Conservation (phyloP, 1,140 invertebrate species). For the Pomacea maculata region DNA sequence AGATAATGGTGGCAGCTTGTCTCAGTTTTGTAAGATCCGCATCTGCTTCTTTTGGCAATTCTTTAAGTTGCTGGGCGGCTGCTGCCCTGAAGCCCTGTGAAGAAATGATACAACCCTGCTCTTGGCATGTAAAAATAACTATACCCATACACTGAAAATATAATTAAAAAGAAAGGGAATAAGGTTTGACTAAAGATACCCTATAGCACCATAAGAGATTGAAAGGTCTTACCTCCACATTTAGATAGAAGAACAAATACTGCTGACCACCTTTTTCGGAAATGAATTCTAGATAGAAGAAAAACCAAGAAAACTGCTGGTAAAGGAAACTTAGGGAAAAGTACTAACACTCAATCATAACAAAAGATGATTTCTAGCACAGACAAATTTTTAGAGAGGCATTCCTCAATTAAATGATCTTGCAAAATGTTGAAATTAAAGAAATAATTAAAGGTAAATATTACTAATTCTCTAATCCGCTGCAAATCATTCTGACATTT, state of each 20-base stretch:
- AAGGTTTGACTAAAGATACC: not conserved
- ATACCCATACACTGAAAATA: not conserved
- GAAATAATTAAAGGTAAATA: too few relatives aligned
- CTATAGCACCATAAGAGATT: too few relatives aligned
- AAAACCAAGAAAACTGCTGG: not conserved
- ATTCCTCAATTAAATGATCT: not conserved
- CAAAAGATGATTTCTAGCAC: too few relatives aligned
- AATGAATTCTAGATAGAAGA: conserved; percentile 74
- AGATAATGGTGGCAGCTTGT: conserved; percentile 81
- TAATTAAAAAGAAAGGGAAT: not conserved
- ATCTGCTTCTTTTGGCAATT: conserved; percentile 33
- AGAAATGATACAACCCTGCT: not conserved
- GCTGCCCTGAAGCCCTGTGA: conserved; percentile 78
- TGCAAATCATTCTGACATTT: too few relatives aligned
- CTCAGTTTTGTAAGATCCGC: conserved; percentile 73
- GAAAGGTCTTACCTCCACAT: conserved; percentile 75
- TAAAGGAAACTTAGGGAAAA: too few relatives aligned
- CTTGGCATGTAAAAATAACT: not conserved
- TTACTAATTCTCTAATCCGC: too few relatives aligned
- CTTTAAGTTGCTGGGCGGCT: conserved; percentile 72
- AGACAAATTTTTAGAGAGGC: too few relatives aligned
- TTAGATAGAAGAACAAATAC: conserved; percentile 85
- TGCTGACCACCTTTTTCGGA: conserved; percentile 76
- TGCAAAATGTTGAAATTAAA: not conserved
- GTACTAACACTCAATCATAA: too few relatives aligned